Percentiles rank a stretch among this genome's conserved stretches.
phyloP scores from a whole-genome alignment of 1,140 invertebrate genomes.

The Leptestheria dahalacensis region DNA sequence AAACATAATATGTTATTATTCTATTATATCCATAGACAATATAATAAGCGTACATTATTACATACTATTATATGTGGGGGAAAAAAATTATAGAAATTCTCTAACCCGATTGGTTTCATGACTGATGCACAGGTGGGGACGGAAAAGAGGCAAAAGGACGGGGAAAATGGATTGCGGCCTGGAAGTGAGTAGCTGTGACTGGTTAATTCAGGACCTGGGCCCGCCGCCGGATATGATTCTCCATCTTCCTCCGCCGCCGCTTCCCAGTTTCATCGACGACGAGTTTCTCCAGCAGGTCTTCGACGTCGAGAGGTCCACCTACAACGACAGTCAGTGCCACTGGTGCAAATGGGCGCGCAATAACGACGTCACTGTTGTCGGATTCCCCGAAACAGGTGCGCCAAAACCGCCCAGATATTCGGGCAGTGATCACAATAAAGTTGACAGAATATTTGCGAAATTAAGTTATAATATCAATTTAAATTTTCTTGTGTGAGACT shows the following conservation, averaged over 20 bases:
- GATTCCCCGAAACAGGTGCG: constrained; percentile 51
- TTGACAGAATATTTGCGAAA: too few species aligned
- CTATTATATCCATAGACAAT: not conserved
- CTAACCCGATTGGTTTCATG: not conserved
- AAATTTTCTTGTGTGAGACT: too few species aligned
- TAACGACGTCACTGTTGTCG: constrained; percentile 49
- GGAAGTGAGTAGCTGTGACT: constrained; percentile 2
- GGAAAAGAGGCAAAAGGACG: not conserved
- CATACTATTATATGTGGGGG: not conserved
- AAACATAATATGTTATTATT: not conserved
- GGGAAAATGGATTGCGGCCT: not conserved
- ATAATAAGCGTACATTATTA: not conserved
- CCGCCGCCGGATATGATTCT: constrained; percentile 65
- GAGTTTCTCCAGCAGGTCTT: constrained; percentile 18
- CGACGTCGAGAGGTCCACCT: constrained; percentile 18
- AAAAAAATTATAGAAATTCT: not conserved
- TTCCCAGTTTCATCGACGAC: constrained; percentile 48
- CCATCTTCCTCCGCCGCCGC: constrained; percentile 60
- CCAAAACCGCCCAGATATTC: not conserved
- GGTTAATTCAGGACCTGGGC: constrained; percentile 39
- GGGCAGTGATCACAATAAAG: constrained; percentile 16
- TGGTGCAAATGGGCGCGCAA: constrained; percentile 32
- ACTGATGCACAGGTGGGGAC: not conserved
- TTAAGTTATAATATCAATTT: too few species aligned
- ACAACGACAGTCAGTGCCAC: constrained; percentile 28